Conservation (phyloP, 1,140 invertebrate species). For the Lepidurus apus region DNA sequence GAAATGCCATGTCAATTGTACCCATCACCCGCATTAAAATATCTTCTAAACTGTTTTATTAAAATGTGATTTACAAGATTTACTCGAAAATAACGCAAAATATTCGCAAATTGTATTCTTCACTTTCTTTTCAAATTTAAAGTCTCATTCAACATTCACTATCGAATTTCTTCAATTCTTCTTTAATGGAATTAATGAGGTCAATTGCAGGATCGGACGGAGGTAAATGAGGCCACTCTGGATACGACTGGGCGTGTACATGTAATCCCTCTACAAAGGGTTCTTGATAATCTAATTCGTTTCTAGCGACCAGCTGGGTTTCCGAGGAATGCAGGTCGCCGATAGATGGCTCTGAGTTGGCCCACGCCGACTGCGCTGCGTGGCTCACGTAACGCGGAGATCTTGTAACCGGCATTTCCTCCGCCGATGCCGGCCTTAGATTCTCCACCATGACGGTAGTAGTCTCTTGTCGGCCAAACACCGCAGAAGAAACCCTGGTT, state of each 20-base stretch:
- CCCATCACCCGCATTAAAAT: no score
- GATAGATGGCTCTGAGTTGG: neutral
- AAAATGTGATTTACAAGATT: no score
- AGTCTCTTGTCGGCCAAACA: conserved; percentile 22
- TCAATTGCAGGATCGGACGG: conserved; percentile 31
- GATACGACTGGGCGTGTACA: conserved; percentile 32
- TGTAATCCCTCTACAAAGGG: conserved; percentile 6
- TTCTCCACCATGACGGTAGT: neutral
- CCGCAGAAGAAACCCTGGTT: conserved; percentile 23
- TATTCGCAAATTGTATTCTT: neutral
- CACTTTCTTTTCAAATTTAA: neutral
- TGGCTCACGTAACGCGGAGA: neutral
- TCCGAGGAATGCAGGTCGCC: neutral
- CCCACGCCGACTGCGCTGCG: neutral
- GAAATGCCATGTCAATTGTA: no score
- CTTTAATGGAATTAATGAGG: conserved; percentile 31
- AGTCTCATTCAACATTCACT: neutral
- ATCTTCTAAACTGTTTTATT: no score
- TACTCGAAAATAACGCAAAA: neutral
- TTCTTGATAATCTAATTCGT: neutral
- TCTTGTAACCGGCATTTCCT: conserved; percentile 8
- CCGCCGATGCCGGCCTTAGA: neutral
- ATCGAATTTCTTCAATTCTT: conserved; percentile 33
- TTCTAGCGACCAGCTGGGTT: neutral
- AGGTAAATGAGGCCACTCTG: conserved; percentile 29